Conservation (phyloP, 2,113 vertebrate genomes). For the Cheilinus undulatus region DNA sequence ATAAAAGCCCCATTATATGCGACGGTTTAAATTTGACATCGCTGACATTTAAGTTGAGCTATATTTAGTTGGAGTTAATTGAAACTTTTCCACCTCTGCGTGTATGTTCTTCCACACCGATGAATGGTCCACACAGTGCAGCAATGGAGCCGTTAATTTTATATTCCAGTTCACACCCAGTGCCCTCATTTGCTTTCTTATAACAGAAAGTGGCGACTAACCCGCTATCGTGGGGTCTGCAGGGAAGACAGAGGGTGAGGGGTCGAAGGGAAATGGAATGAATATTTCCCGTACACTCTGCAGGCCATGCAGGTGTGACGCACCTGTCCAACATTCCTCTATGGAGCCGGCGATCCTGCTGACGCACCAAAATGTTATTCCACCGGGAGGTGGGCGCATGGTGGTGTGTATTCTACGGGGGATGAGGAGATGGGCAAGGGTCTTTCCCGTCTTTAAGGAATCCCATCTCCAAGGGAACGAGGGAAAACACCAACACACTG, state of each 20-base stretch:
- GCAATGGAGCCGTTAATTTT: conserved; percentile 33
- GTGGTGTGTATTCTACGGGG: conserved; percentile 18
- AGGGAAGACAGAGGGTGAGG: not conserved
- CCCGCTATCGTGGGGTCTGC: conserved; percentile 22
- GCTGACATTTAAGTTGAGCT: conserved; percentile 5
- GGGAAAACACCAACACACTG: conserved; percentile 57
- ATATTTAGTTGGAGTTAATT: not conserved
- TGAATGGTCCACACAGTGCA: conserved; percentile 39
- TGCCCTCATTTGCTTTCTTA: not conserved
- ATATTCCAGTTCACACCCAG: conserved; percentile 46
- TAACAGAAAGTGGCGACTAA: conserved; percentile 37
- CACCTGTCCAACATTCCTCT: conserved; percentile 76
- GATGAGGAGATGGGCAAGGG: not conserved
- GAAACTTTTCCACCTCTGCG: conserved; percentile 25
- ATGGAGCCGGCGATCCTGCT: conserved; percentile 37
- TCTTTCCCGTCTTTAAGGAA: conserved; percentile 58
- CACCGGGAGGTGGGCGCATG: conserved; percentile 2
- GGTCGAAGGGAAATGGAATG: conserved; percentile 11
- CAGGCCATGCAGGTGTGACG: conserved; percentile 67
- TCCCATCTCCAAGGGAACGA: conserved; percentile 56
- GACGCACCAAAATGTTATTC: conserved; percentile 66
- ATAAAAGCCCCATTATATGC: not conserved
- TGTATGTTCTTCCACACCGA: conserved; percentile 32
- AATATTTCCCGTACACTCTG: conserved; percentile 54
- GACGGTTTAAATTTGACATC: not conserved